phyloP scores from a whole-genome alignment of 1,140 invertebrate species.

The Lasioglossum albipes region DNA sequence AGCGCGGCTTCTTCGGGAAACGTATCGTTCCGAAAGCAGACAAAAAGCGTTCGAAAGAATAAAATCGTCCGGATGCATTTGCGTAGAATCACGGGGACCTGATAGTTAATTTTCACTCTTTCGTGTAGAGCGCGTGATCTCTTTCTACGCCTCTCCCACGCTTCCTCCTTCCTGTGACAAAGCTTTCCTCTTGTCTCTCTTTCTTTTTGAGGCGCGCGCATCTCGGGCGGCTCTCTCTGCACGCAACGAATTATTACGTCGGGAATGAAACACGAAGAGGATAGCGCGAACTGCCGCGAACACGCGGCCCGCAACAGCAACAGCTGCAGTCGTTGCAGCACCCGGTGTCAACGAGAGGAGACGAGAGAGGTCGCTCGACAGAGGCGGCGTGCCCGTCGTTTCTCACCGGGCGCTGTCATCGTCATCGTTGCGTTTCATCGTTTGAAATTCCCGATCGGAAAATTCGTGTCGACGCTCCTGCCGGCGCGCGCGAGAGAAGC shows the following conservation, averaged over 20 bases:
- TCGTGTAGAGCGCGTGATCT: conserved; percentile 2
- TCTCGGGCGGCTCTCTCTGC: background rate
- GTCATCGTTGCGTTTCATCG: conserved; percentile 12
- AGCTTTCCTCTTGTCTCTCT: background rate
- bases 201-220: background rate
- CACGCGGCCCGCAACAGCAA: background rate
- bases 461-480: conserved; percentile 52
- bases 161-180: background rate
- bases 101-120: conserved; percentile 37
- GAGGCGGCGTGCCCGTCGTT: conserved; percentile 32
- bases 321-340: too few species aligned
- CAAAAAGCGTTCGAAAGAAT: background rate
- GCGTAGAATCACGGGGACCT: conserved; percentile 42
- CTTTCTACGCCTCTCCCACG: background rate
- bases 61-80: conserved; percentile 25
- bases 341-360: conserved; percentile 47
- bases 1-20: background rate
- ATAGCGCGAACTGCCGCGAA: conserved; percentile 21
- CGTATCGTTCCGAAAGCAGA: background rate
- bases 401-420: conserved; percentile 11
- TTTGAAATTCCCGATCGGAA: conserved; percentile 52
- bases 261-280: conserved; percentile 29
- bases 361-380: conserved; percentile 49
- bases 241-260: conserved; percentile 41
- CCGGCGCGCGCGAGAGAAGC: background rate